phyloP scores from a whole-genome alignment of 2,888 invertebrate genomes.

The Sceliomorpha sp. region DNA sequence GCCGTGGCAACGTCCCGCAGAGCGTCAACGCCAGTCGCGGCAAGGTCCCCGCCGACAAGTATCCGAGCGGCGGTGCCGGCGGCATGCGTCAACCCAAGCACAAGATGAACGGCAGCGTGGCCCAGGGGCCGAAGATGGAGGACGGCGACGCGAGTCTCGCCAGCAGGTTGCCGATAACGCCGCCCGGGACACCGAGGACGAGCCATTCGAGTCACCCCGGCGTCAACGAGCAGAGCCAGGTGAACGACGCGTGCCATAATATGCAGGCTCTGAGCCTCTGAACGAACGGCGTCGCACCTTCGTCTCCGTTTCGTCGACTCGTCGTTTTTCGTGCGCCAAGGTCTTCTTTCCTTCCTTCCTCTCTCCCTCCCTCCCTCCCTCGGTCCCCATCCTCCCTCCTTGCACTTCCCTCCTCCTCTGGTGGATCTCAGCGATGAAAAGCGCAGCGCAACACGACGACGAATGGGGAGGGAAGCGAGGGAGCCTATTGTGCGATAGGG shows the following conservation, averaged over 20 bases:
- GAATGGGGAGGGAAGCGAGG: conserved; percentile 31
- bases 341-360: conserved; percentile 6
- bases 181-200: conserved; percentile 73
- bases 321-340: no score
- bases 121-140: conserved; percentile 61
- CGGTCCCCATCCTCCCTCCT: background rate
- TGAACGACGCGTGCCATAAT: conserved; percentile 76
- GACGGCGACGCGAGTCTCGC: conserved; percentile 70
- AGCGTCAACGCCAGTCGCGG: conserved; percentile 32
- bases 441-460: conserved; percentile 4
- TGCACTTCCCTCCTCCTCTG: background rate
- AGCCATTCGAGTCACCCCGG: conserved; percentile 56
- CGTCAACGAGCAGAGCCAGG: conserved; percentile 67
- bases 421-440: conserved; percentile 11
- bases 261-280: conserved; percentile 75
- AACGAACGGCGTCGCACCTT: conserved; percentile 2
- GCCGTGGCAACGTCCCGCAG: conserved; percentile 58
- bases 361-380: conserved; percentile 1
- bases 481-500: conserved; percentile 22
- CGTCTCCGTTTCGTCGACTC: no score
- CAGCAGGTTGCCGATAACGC: conserved; percentile 71
- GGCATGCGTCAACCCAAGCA: conserved; percentile 49
- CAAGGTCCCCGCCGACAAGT: no score
- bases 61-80: conserved; percentile 30
- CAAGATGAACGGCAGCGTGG: conserved; percentile 74